Evolutionary conservation across 2,888 invertebrate genomes (phyloP).

Genomic region (Petrolisthes cinctipes): DNA sequence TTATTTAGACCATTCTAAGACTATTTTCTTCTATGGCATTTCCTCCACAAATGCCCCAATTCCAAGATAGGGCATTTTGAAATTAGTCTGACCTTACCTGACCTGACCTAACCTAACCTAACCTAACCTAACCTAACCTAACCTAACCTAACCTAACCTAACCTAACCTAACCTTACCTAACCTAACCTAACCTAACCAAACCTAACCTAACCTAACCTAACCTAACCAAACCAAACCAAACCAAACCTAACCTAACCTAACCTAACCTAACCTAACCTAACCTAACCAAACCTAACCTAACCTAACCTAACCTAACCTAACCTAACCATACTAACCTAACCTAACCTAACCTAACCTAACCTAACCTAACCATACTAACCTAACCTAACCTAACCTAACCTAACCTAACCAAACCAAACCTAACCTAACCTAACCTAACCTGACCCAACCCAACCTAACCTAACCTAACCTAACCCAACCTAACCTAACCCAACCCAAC

Average conservation of each 20-base stretch:
- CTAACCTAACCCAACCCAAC: slow-evolving; percentile 5
- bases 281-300: slow-evolving; percentile 35
- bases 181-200: slow-evolving; percentile 30
- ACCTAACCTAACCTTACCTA: slow-evolving; percentile 25
- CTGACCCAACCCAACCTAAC: slow-evolving; percentile 27
- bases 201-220: slow-evolving; percentile 26
- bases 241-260: slow-evolving; percentile 34
- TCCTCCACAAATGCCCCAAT: no score
- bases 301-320: slow-evolving; percentile 35
- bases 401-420: slow-evolving; percentile 28
- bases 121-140: no score
- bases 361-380: slow-evolving; percentile 26
- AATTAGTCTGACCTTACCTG: no score
- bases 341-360: slow-evolving; percentile 34
- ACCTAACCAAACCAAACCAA: slow-evolving; percentile 29
- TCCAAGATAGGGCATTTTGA: no score
- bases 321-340: slow-evolving; percentile 26
- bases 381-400: slow-evolving; percentile 32
- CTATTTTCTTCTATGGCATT: no score
- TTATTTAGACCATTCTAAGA: no score
- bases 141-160: no score
- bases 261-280: slow-evolving; percentile 36
- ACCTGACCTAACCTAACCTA: no score
- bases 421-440: slow-evolving; percentile 32
- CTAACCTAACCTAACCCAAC: slow-evolving; percentile 36